Evolutionary conservation across 2,888 invertebrate species (phyloP).

Genomic region (Antheraea yamamai): DNA sequence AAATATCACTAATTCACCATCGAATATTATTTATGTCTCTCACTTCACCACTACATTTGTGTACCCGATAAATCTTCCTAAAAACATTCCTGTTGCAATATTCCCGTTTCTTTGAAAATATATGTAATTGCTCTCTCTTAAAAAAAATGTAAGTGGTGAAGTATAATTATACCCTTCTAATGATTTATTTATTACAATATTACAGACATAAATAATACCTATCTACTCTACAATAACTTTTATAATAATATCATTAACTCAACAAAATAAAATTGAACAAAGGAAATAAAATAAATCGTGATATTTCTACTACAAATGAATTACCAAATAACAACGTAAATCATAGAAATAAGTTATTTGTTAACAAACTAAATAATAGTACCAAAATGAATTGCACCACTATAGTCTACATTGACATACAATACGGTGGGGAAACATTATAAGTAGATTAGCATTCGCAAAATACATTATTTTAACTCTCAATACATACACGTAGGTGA

Average conservation of each 20-base stretch:
- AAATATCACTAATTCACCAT: slow-evolving; percentile 31
- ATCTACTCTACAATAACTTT: not conserved
- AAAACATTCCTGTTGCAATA: not conserved
- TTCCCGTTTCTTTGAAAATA: not conserved
- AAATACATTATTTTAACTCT: not conserved
- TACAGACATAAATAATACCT: not conserved
- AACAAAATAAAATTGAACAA: not conserved
- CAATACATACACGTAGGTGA: not conserved
- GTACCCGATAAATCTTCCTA: not conserved
- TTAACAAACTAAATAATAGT: not conserved
- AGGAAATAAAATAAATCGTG: not conserved
- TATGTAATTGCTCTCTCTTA: not conserved
- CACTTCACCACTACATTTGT: slow-evolving; percentile 4
- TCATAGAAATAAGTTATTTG: not conserved
- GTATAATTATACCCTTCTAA: not conserved
- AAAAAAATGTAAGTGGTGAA: not conserved
- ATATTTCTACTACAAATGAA: not conserved
- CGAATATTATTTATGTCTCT: slow-evolving; percentile 17
- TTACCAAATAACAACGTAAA: not conserved
- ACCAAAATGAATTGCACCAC: slow-evolving; percentile 12
- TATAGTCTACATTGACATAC: not conserved
- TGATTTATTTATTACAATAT: not conserved
- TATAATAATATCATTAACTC: not conserved
- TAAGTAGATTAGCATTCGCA: not conserved
- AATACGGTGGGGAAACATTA: slow-evolving; percentile 3